A percentile compares a stretch with the other conserved stretches of the same genome.
phyloP scores from a whole-genome alignment of 2,888 invertebrate genomes.

The Drosophila ustulata region DNA sequence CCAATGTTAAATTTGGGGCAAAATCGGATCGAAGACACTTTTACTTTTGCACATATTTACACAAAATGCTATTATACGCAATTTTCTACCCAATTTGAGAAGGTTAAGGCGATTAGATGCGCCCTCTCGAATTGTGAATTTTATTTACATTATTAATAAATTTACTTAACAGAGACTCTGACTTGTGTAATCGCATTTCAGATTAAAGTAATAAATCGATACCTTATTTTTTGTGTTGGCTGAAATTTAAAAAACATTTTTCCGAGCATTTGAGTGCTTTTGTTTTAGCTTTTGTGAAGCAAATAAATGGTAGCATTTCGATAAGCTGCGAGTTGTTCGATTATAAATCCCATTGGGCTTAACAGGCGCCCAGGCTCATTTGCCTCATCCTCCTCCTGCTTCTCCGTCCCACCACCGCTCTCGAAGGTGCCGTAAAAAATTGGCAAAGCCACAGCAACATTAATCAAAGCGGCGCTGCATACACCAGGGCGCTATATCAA shows the following conservation, averaged over 20 bases:
- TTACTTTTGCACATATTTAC: not conserved
- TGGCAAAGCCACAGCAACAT: conserved; percentile 74
- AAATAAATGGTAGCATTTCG: conserved; percentile 38
- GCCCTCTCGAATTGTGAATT: not conserved
- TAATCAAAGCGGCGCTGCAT: conserved; percentile 75
- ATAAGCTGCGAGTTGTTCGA: conserved; percentile 35
- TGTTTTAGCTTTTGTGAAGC: conserved; percentile 23
- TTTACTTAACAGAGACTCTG: not conserved
- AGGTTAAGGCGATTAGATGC: not conserved
- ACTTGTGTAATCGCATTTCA: not conserved
- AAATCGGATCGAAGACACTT: not conserved
- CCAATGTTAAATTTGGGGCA: no score
- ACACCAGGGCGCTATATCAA: conserved; percentile 76
- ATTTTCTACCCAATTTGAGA: not conserved
- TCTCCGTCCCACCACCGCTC: conserved; percentile 30
- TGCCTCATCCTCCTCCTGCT: conserved; percentile 5
- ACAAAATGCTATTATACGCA: not conserved
- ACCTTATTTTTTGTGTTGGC: not conserved
- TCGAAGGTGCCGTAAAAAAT: conserved; percentile 79
- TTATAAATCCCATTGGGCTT: conserved; percentile 47
- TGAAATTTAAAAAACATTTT: conserved; percentile 19
- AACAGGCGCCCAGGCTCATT: conserved; percentile 36
- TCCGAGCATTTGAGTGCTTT: conserved; percentile 9
- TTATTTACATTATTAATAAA: conserved; percentile 8
- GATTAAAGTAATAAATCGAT: conserved; percentile 1